These are phyloP conservation scores for Montipora efflorescens DNA, from an alignment of 64 coral and sea anemone species.

Conservation along the genomic window DNA sequence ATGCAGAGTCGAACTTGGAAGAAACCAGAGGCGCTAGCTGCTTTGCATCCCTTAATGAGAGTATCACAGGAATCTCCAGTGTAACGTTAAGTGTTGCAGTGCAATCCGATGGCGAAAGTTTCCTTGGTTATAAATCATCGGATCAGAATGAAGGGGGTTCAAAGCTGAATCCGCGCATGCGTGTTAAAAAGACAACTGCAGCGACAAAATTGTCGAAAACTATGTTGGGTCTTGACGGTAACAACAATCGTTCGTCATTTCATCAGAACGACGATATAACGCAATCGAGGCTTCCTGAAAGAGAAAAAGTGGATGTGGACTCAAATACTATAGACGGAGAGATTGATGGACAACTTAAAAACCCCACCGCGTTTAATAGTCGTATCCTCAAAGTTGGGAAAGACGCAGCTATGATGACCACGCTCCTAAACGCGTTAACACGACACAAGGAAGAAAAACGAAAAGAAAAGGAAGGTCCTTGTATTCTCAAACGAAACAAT, in stretches of 20 bases:
- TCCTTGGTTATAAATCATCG: not conserved
- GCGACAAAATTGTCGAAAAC: not conserved
- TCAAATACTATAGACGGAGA: not conserved
- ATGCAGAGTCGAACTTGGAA: not conserved
- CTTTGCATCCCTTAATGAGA: constrained; percentile 42
- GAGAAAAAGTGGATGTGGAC: not conserved
- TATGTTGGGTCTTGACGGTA: not conserved
- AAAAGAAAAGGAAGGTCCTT: not conserved
- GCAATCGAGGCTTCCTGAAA: not conserved
- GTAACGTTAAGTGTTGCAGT: constrained; percentile 66
- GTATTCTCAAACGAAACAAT: not conserved
- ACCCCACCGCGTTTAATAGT: not conserved
- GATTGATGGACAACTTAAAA: not conserved
- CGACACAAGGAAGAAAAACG: not conserved
- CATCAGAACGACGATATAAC: not conserved
- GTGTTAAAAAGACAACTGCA: not conserved
- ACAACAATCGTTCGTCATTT: not conserved
- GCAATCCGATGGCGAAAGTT: constrained; percentile 46
- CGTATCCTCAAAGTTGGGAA: constrained; percentile 35
- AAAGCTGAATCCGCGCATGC: not conserved
- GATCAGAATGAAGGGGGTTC: not conserved
- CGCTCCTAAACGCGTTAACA: constrained; percentile 9
- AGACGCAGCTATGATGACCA: not conserved
- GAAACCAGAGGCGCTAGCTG: constrained; percentile 34
- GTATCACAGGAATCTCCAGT: constrained; percentile 42